These are phyloP conservation scores for Desoria tigrina DNA, from an alignment of 2,888 invertebrate genomes.

Conservation along the genomic window DNA sequence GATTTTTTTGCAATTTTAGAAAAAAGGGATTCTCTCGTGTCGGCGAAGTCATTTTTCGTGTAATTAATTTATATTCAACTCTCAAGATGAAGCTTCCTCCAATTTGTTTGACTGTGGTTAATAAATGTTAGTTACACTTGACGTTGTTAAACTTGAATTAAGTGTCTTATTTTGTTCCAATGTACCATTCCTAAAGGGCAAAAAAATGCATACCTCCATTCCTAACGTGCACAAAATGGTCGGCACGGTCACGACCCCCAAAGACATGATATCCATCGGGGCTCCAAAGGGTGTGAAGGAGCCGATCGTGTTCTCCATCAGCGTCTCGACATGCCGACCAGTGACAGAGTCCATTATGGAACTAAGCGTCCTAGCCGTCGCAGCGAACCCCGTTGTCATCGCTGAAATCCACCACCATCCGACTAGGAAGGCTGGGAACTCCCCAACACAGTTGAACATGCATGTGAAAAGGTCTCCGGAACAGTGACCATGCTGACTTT, in stretches of 20 bases:
- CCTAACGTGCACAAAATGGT: slow-evolving; percentile 51
- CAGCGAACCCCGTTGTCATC: slow-evolving; percentile 49
- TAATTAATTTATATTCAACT: too few relatives aligned
- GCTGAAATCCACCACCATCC: slow-evolving; percentile 50
- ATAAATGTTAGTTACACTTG: too few relatives aligned
- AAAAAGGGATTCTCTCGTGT: slow-evolving; percentile 5
- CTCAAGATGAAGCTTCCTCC: background rate
- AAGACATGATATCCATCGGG: slow-evolving; percentile 49
- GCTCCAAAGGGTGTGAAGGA: slow-evolving; percentile 50
- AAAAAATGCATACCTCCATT: slow-evolving; percentile 45
- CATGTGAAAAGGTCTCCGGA: slow-evolving; percentile 49
- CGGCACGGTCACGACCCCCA: slow-evolving; percentile 50
- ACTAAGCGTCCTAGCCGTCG: slow-evolving; percentile 47
- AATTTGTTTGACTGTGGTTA: background rate
- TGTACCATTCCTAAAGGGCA: too few relatives aligned
- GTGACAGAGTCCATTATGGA: slow-evolving; percentile 52
- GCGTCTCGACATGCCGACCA: slow-evolving; percentile 49
- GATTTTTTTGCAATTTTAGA: slow-evolving; percentile 11
- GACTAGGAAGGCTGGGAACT: slow-evolving; percentile 51
- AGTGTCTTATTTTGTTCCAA: too few relatives aligned
- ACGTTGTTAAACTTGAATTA: too few relatives aligned
- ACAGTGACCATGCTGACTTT: slow-evolving; percentile 52
- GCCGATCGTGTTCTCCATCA: slow-evolving; percentile 50
- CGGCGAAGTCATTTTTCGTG: slow-evolving; percentile 14
- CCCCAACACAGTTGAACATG: slow-evolving; percentile 49